Base-by-base conservation (phyloP, 2,797 vertebrate genomes). In the Philypnodon macrostomus region DNA sequence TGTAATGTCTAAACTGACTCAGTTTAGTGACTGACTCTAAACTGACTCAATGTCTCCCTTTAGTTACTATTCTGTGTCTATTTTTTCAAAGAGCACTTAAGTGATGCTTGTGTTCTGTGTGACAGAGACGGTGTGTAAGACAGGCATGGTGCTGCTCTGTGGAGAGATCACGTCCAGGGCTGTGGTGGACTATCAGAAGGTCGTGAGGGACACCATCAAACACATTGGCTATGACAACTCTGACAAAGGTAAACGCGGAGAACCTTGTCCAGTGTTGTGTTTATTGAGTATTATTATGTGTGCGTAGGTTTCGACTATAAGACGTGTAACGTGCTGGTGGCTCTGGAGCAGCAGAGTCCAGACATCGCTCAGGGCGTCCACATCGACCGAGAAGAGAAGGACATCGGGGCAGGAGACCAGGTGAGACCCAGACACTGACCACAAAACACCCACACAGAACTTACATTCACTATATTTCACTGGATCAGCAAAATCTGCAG, bases 111-210 rank as follows among this genome's bases (percentile, higher is more conserved):
- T 13, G 6, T 49, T 29, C 7, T 14, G n/a, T n/a, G n/a, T n/a
- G n/a, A n/a, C 80, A 99, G 97, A 99, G 86, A 96, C 95, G 0
- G 95, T 98, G 15, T 98, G 96, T 55, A 99, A 99, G 86, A 99
- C 97, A 0, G 97, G 97, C 37, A 99, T 99, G 97, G 96, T 99
- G 61, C 62, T 99, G 54, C 93, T 99, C 32, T 98, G 96, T 1
- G 97, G 97, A 1, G 97, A 99, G 85, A 98, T 99, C 88, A 97
- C 95, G 21, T 99, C 97, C 7, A 65, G 65, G 33, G 95, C 93
- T 26, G 89, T 90, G 21, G 93, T 99, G 56, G 97, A 99, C 86
- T 99, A 99, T 76, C 96, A 99, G 86, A 93, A 85, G 66, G 91
- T 99, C 29, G 96, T 98, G 65, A 90, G 97, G 65, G 93, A 96